Conservation (phyloP, 2,888 invertebrate species). For the Steinernema hermaphroditum region DNA sequence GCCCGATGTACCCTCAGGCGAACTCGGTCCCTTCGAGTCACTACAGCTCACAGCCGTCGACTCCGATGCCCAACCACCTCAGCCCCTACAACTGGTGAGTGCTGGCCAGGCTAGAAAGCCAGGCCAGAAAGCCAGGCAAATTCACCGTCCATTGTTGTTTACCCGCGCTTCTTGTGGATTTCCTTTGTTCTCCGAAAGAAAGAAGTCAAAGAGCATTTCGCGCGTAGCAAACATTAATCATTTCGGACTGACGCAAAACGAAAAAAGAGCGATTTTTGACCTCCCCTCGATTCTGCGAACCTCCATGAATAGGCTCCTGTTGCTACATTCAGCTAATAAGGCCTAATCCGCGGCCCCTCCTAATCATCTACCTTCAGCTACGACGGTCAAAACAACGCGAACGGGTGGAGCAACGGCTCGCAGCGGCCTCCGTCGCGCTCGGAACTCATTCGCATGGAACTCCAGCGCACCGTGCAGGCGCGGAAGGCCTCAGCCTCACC, state of each 20-base stretch:
- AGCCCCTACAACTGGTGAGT: conserved; percentile 25
- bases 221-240: neutral
- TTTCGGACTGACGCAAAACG: neutral
- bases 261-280: too few species aligned
- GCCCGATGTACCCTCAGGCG: conserved; percentile 20
- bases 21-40: conserved; percentile 12
- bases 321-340: too few species aligned
- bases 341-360: neutral
- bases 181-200: too few species aligned
- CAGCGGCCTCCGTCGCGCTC: conserved; percentile 19
- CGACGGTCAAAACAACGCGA: conserved; percentile 25
- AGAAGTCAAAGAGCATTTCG: too few species aligned
- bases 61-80: conserved; percentile 16
- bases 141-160: too few species aligned
- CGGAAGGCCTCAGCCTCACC: conserved; percentile 19
- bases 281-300: too few species aligned
- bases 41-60: conserved; percentile 22
- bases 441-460: conserved; percentile 32
- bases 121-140: too few species aligned
- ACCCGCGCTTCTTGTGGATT: neutral
- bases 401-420: conserved; percentile 29
- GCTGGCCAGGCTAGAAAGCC: too few species aligned
- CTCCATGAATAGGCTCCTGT: too few species aligned
- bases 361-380: conserved; percentile 5
- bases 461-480: conserved; percentile 23